phyloP scores from a whole-genome alignment of 2,888 invertebrate species.

The Dioctria rufipes region DNA sequence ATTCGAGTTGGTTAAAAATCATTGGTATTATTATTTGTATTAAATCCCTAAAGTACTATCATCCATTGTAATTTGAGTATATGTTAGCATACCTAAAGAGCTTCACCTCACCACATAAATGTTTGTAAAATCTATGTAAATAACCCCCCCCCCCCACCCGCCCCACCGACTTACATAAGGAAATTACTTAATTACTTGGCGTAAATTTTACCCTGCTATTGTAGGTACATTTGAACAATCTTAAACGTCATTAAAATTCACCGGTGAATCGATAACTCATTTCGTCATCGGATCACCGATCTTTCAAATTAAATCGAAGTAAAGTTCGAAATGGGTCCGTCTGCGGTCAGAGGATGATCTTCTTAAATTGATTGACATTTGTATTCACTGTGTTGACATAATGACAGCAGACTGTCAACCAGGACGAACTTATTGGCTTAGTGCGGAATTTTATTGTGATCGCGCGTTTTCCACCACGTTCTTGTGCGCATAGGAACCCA shows the following conservation, averaged over 20 bases:
- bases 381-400: slow-evolving; percentile 71
- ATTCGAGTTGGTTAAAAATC: too few relatives aligned
- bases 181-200: too few relatives aligned
- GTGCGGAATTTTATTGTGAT: slow-evolving; percentile 61
- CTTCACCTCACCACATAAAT: too few relatives aligned
- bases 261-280: slow-evolving; percentile 35
- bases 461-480: slow-evolving; percentile 61
- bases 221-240: too few relatives aligned
- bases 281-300: slow-evolving; percentile 42
- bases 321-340: slow-evolving; percentile 33
- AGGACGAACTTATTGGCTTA: slow-evolving; percentile 59
- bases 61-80: too few relatives aligned
- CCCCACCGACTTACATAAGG: too few relatives aligned
- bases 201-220: too few relatives aligned
- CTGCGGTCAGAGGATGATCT: slow-evolving; percentile 41
- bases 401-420: slow-evolving; percentile 67
- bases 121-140: too few relatives aligned
- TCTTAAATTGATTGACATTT: slow-evolving; percentile 70
- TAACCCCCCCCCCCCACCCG: too few relatives aligned
- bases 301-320: slow-evolving; percentile 48
- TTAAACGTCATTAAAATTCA: slow-evolving; percentile 45
- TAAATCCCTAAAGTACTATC: too few relatives aligned
- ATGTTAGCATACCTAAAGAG: too few relatives aligned
- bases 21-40: too few relatives aligned
- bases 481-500: background rate